These are phyloP conservation scores for Polyergus mexicanus DNA, from an alignment of 1,140 invertebrate genomes.

Conservation along the genomic window DNA sequence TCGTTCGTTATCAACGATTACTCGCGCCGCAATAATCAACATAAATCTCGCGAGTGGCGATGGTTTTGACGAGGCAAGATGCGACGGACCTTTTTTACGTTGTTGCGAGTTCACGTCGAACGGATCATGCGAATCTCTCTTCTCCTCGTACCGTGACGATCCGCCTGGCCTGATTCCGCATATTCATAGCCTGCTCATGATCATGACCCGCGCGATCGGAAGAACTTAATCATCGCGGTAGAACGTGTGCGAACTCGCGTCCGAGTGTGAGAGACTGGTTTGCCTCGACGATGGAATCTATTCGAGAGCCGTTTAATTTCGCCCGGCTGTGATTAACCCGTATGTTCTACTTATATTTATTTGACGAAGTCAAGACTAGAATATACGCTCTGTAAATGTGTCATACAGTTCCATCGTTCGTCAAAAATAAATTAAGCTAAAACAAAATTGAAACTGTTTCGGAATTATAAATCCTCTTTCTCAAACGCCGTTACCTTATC, in stretches of 20 bases:
- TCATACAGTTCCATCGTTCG: not conserved
- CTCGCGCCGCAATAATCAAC: conserved; percentile 35
- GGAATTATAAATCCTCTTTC: not conserved
- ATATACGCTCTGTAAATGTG: no score
- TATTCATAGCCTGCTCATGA: conserved; percentile 67
- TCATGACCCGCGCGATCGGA: conserved; percentile 71
- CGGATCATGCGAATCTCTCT: conserved; percentile 22
- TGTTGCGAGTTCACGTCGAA: not conserved
- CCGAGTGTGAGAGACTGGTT: conserved; percentile 56
- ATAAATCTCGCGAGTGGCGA: conserved; percentile 49
- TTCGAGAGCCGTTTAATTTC: conserved; percentile 62
- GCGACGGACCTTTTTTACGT: conserved; percentile 31
- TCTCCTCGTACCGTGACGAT: conserved; percentile 56
- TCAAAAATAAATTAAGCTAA: not conserved
- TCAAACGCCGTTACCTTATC: not conserved
- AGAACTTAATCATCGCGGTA: conserved; percentile 73
- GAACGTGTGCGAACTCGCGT: conserved; percentile 53
- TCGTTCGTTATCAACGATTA: conserved; percentile 51
- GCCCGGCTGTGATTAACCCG: conserved; percentile 56
- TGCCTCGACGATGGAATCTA: conserved; percentile 54
- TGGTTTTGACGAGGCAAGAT: conserved; percentile 36
- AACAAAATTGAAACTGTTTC: not conserved
- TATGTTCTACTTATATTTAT: conserved; percentile 64
- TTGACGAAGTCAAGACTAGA: conserved; percentile 39
- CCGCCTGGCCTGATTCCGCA: conserved; percentile 70